Evolutionary conservation across 2,888 invertebrate genomes (phyloP), one percentile per base, ranked within the genome.

Genomic region (Phaonia tiefii): DNA sequence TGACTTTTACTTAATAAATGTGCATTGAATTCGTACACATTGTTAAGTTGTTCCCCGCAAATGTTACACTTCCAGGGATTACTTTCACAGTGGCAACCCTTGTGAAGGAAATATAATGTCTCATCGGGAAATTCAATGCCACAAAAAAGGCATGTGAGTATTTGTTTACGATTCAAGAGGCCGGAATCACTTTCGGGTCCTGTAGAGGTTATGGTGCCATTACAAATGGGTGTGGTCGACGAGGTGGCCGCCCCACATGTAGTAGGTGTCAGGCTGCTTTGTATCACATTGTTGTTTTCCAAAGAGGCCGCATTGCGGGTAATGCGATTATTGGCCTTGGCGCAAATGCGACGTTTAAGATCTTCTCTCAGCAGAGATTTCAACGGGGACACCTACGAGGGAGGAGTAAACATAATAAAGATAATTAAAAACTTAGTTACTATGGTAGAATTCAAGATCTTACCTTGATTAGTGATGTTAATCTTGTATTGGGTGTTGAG

Each of bases 11-110:
- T 97, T 86, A 98, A 92, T 90, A 98, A 93, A 93, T 98, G 98
- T 86, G 97, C 97, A 92, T 98, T 98, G 92, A 99, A 99, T 91
- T 98, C 98, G 92, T 98, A 98, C 73, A 98, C 96, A 89, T 98
- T 97, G 91, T 95, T 95, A 91, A 97, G 97, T 89, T 96, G 95
- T 91, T 97, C 97, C 65, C 98, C 98, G 91, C 99, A 99, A 86
- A 99, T 97, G 92, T 99, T 99, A 91, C 98, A 98, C 92, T 98
- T 98, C 93, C 93, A 99, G 0, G 99, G 98, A 92, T 98, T 98
- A 85, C 97, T 96, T 89, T 98, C 97, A 86, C 98, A 98, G 92
- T 99, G 99, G 90, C 99, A 97, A 85, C 98, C 98, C 92, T 98
- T 98, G 92, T 99, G 99, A 84, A 99, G 93, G 92, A 98, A 97